Evolutionary conservation across 2,797 vertebrate species (phyloP).

Genomic region (Gambusia yucatana): DNA sequence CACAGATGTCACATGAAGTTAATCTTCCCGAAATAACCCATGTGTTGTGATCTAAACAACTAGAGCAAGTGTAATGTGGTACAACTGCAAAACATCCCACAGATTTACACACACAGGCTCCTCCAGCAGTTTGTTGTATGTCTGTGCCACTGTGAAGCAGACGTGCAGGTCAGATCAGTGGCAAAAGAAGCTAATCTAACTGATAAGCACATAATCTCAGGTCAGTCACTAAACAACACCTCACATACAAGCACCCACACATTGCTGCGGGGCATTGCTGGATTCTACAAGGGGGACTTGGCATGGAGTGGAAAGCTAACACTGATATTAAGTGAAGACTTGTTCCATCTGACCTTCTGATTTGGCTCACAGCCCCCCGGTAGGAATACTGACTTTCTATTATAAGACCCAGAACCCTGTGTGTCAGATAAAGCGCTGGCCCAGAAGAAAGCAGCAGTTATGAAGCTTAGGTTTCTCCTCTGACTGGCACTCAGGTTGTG

Average conservation of each 20-base stretch:
- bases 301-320: constrained; percentile 63
- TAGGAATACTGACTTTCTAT: constrained; percentile 77
- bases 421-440: constrained; percentile 47
- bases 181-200: constrained; percentile 70
- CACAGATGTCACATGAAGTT: constrained; percentile 26
- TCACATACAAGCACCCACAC: constrained; percentile 20
- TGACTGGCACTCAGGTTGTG: constrained; percentile 15
- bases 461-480: constrained; percentile 20
- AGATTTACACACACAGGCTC: constrained; percentile 25
- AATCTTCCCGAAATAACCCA: constrained; percentile 46
- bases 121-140: constrained; percentile 30
- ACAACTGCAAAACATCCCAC: constrained; percentile 22
- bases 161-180: constrained; percentile 43
- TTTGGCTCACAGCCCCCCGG: constrained; percentile 69
- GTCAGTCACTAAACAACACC: constrained; percentile 47
- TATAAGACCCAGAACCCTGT: constrained; percentile 50
- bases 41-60: constrained; percentile 53
- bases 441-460: constrained; percentile 34
- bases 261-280: constrained; percentile 40
- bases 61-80: constrained; percentile 57
- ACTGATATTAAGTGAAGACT: constrained; percentile 76
- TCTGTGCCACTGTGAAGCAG: constrained; percentile 23
- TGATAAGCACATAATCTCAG: constrained; percentile 64
- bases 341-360: constrained; percentile 77
- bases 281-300: constrained; percentile 54